Base-by-base conservation (phyloP, 1,140 invertebrate genomes). In the Drosophila pseudoananassae region DNA sequence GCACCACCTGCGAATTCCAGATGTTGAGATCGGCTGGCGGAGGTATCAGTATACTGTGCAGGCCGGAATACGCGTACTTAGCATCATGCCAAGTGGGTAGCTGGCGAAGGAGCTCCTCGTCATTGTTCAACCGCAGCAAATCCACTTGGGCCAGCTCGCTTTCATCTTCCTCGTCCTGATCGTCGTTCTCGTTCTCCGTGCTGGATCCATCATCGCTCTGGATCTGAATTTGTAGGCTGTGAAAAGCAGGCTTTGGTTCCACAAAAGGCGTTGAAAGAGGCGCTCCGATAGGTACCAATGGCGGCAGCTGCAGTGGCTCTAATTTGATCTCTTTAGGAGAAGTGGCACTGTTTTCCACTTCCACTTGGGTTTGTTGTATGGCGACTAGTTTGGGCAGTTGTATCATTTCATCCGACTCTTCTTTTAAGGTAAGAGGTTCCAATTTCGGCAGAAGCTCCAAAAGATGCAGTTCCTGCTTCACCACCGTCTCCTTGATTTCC, bases 21-120 rank as follows among this genome's bases (percentile, higher is more conserved):
- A 91, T 80, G 60, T 92, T 92, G 29, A 92, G 80, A 76, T 92
- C 92, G 29, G 90, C 87, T n/a, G 93, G 92, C 43, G 92, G 80
- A 17, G 93, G 93, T 76, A 93, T 92, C 15, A 95, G 92, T 70
- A 95, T 95, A 74, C 94, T 94, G 85, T 94, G 94, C 55, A 94
- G 85, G 9, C 94, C 94, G 9, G 94, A 93, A 89, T 95, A 95
- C 3, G 94, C 94, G 74, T 94, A 93, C 47, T 92, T 92, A 27
- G 93, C 91, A 65, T 93, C 92, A 43, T 92, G 90, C 91, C 91
- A 91, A 58, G 69, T 73, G 55, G 91, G 88, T 61, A 90, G 36
- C 50, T 91, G 87, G 4, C 72, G 77, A 4, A 91, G 51, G 1
- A 91, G 56, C 45, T 90, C 63, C 12, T 75, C 61, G 20, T 74